Base-by-base conservation (phyloP, 2,113 vertebrate species). In the Tyrannus savana region DNA sequence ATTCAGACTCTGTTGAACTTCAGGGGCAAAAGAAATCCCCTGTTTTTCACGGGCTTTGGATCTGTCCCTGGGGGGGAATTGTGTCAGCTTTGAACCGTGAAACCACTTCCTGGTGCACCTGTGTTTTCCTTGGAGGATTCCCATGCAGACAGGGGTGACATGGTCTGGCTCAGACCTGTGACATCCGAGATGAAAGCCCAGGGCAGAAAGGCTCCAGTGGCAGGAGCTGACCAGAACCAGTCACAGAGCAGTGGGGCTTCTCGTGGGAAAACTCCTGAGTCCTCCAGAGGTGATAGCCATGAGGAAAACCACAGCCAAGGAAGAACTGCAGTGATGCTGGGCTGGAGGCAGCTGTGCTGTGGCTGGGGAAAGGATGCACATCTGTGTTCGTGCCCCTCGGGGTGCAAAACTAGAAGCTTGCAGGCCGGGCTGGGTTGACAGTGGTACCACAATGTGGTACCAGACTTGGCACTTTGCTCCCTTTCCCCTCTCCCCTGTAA, bases 101-200 rank as follows among this genome's bases (percentile, higher is more conserved):
- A 55, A 62, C 49, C 0, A 0, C 37, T 88, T 93, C 83, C 72
- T 59, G 62, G 25, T 74, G 47, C 94, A 89, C 62, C 85, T 94
- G 78, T 87, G 80, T 96, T 96, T 94, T 93, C 75, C 87, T 89
- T 85, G 86, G 93, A 97, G 87, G 22, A 39, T 33, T 86, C 68
- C 39, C n/a, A 74, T 41, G 24, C 60, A 55, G 41, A 35, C 37
- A 31, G 16, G 18, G 44, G 62, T 25, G 47, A 9, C 50, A 11
- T 19, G 33, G 39, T 60, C 79, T 82, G 82, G 84, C 55, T 95
- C 39, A 71, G 22, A 46, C 55, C 63, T 5, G 27, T 78, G 75
- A 44, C 56, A 59, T 79, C 21, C 13, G 44, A 83, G 74, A 73
- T 88, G 42, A 84, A 67, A 88, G 75, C 33, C 35, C 25, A 18